Evolutionary conservation across 2,888 invertebrate genomes (phyloP), one percentile per base, ranked within the genome.

Genomic region (Euspilapteryx auroguttella): DNA sequence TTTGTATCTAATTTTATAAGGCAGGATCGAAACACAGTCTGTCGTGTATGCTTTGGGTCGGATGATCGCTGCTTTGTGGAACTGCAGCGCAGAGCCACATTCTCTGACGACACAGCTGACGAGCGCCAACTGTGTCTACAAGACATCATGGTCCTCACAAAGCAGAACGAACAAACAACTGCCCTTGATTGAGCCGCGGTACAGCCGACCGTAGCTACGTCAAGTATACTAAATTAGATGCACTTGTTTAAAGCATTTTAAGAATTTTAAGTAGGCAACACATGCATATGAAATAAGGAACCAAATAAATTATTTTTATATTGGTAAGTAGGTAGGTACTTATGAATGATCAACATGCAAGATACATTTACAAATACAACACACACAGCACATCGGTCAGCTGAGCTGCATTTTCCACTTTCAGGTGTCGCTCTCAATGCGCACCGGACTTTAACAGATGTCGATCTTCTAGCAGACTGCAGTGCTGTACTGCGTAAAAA

Each of bases 101-200:
- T n/a, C n/a, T n/a, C 59, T 50, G 65, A 71, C 71, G 71, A 71
- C 68, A 73, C 63, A 65, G 55, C 55, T 59, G 59, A 66, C 64
- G 64, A 62, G 53, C 57, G 57, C 63, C 73, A 73, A 59, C 71
- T 73, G 73, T 73, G 61, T 73, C 64, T 47, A 73, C 66, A 68
- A 53, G 42, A 40, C 49, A n/a, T n/a, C n/a, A n/a, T n/a, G n/a
- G n/a, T n/a, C 49, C 27, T 45, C 51, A 59, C 63, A 64, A 57
- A 57, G 54, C 56, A 52, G 38, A 48, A 45, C 37, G 53, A 57
- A 66, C 62, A 64, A 68, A 62, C 61, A 52, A 54, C 54, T 57
- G 57, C 58, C 64, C 66, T 69, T 65, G 62, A 65, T 51, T 52
- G 42, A 40, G 50, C 55, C 55, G 56, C 42, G 32, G 38, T 37